Evolutionary conservation across 2,113 vertebrate species (phyloP), one percentile per base, ranked within the genome.

Genomic region (Gallinago media): DNA sequence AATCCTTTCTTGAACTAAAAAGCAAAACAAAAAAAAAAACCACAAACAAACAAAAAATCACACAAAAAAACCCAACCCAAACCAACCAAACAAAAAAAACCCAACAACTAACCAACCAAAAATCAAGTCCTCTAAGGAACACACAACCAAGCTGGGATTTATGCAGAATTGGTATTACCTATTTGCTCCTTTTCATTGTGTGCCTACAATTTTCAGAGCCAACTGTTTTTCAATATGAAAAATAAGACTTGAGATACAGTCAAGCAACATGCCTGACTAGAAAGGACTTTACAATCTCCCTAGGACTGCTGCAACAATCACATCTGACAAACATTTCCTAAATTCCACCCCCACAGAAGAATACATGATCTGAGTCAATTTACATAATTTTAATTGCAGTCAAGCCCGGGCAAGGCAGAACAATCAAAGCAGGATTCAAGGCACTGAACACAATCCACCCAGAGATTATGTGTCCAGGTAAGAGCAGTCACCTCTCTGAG

Each of bases 251-350:
- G 26, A 76, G 17, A 70, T 26, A 84, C 0, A 42, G 25, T 46
- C 54, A 76, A 72, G 21, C 27, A 58, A 83, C 26, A 36, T 79
- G 23, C 75, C 15, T 6, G 36, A 38, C 32, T 79, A 47, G 21
- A 65, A 94, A 31, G 8, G 13, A 59, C 8, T 32, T 56, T 31
- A 80, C 0, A 0, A 58, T 38, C 11, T 62, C 32, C 47, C 29
- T 22, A 47, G 23, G 9, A 71, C 2, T 84, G 31, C 50, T 77
- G 29, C 26, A 86, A 13, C 36, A 56, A 29, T 31, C 32, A 72
- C 34, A 75, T 6, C n/a, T 58, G 79, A 63, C 23, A 85, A 54
- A 71, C 7, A n/a, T 20, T 67, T 59, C 36, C 27, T 84, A 13
- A 68, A 68, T 32, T 44, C 55, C 8, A 68, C 27, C 15, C 19